Evolutionary conservation across 2,888 invertebrate species (phyloP).

Genomic region (Bellardia bayeri): DNA sequence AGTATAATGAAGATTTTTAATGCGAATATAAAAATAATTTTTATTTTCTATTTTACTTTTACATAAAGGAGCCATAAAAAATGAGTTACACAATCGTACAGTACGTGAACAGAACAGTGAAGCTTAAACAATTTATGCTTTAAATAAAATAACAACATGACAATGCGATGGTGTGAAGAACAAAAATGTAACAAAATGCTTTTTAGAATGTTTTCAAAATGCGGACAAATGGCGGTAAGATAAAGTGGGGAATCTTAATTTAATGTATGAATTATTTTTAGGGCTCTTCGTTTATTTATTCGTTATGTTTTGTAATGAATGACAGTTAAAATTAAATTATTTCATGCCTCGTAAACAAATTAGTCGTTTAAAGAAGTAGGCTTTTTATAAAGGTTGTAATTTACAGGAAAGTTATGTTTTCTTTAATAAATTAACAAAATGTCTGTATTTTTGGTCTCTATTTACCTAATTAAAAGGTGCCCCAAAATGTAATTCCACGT

Average conservation of each 20-base stretch:
- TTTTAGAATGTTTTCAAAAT: background rate
- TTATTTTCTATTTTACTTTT: slow-evolving; percentile 47
- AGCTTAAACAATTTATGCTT: slow-evolving; percentile 57
- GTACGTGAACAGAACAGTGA: slow-evolving; percentile 38
- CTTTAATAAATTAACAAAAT: too few species aligned
- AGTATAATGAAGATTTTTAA: slow-evolving; percentile 40
- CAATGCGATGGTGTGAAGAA: slow-evolving; percentile 25
- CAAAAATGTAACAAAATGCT: slow-evolving; percentile 38
- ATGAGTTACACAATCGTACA: slow-evolving; percentile 57
- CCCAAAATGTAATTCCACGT: too few species aligned
- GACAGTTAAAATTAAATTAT: slow-evolving; percentile 7
- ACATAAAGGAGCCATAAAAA: slow-evolving; percentile 48
- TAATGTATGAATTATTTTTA: slow-evolving; percentile 45
- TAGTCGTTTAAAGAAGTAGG: slow-evolving; percentile 2
- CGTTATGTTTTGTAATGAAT: slow-evolving; percentile 2
- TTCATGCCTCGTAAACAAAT: slow-evolving; percentile 22
- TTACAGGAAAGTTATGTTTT: background rate
- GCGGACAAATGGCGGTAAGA: background rate
- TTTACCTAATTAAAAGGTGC: too few species aligned
- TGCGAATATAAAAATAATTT: slow-evolving; percentile 56
- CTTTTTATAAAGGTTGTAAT: slow-evolving; percentile 13
- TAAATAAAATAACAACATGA: slow-evolving; percentile 30
- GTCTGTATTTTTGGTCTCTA: too few species aligned
- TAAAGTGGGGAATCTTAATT: slow-evolving; percentile 23
- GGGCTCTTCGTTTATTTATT: background rate